Percentiles rank a stretch among this genome's conserved stretches.
These are phyloP conservation scores for Antrozous pallidus DNA, from an alignment of 2,797 vertebrate genomes.

Conservation along the genomic window DNA sequence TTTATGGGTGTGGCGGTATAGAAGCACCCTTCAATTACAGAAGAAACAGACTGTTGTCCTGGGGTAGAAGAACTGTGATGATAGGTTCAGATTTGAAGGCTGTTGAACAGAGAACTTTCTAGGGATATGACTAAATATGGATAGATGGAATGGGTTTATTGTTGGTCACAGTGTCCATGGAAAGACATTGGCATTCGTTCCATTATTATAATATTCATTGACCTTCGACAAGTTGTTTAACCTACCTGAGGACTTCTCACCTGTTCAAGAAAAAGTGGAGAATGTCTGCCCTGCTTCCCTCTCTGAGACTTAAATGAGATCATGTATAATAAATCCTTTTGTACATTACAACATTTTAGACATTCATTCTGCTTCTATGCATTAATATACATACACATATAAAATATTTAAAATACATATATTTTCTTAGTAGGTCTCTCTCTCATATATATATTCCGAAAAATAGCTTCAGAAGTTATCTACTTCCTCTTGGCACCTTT, in stretches of 20 bases:
- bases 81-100: not conserved
- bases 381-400: not conserved
- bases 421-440: not conserved
- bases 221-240: not conserved
- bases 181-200: not conserved
- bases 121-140: not conserved
- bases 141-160: not conserved
- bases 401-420: not conserved
- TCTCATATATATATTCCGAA: not conserved
- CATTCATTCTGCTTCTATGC: not conserved
- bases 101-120: slow-evolving; percentile 23
- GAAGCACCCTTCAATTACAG: not conserved
- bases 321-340: slow-evolving; percentile 48
- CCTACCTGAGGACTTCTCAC: not conserved
- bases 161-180: not conserved
- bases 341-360: slow-evolving; percentile 25
- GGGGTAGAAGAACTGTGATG: not conserved
- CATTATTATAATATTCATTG: not conserved
- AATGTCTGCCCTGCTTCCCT: not conserved
- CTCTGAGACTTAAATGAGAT: not conserved
- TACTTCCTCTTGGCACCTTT: not conserved
- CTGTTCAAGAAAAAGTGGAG: slow-evolving; percentile 45
- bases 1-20: not conserved
- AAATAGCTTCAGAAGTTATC: slow-evolving; percentile 2
- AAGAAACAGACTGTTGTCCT: not conserved